phyloP scores from a whole-genome alignment of 2,888 invertebrate species.

The Campoplex nolae region DNA sequence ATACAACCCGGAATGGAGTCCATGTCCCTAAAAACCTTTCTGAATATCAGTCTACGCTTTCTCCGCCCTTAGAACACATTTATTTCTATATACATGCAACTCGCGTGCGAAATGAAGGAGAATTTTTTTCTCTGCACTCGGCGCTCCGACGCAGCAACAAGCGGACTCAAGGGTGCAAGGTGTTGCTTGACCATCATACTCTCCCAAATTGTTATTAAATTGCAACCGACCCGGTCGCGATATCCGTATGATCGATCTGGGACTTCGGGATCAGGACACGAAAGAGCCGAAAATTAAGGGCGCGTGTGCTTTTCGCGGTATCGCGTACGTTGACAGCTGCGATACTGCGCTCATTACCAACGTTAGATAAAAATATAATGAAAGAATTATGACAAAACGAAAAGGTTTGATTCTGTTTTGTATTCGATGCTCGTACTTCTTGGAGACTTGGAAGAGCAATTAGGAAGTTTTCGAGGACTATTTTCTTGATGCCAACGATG shows the following conservation, averaged over 20 bases:
- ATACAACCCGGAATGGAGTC: neutral
- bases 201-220: constrained; percentile 43
- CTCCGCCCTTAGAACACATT: neutral
- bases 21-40: neutral
- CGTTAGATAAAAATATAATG: neutral
- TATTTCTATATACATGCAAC: neutral
- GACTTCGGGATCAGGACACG: neutral
- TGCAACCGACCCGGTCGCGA: constrained; percentile 19
- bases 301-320: constrained; percentile 19
- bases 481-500: neutral
- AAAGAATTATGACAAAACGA: neutral
- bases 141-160: neutral
- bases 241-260: constrained; percentile 36
- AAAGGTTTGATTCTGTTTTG: neutral
- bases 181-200: constrained; percentile 2
- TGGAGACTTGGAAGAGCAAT: neutral
- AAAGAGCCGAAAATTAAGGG: constrained; percentile 10
- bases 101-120: constrained; percentile 22
- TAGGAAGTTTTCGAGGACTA: neutral
- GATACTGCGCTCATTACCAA: neutral
- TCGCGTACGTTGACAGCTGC: constrained; percentile 29
- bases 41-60: neutral
- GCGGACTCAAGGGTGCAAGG: constrained; percentile 23
- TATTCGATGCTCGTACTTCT: neutral
- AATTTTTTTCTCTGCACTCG: neutral